phyloP scores from a whole-genome alignment of 2,113 vertebrate species.

The Scopus umbretta region DNA sequence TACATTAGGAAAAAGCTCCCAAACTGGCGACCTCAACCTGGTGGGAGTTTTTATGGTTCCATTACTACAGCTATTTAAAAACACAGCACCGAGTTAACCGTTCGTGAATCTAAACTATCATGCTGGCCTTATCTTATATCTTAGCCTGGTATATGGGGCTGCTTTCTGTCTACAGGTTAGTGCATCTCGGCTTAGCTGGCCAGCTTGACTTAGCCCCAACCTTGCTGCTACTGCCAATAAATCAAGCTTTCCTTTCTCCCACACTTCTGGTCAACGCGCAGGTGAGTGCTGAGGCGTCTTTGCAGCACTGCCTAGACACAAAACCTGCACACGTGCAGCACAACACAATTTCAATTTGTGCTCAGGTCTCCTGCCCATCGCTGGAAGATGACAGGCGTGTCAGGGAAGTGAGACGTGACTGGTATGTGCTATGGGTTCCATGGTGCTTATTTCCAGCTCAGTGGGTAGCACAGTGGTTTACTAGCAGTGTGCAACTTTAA shows the following conservation, averaged over 20 bases:
- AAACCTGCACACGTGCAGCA: neutral
- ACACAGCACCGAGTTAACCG: neutral
- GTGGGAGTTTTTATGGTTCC: slow-evolving; percentile 13
- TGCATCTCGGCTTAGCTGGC: neutral
- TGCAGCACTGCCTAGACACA: neutral
- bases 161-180: neutral
- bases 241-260: neutral
- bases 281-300: neutral
- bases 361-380: neutral
- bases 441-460: neutral
- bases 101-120: neutral
- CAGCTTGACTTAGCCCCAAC: too few relatives aligned
- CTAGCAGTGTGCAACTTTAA: neutral
- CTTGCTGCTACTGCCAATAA: neutral
- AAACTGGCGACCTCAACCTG: neutral
- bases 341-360: neutral
- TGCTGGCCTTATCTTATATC: neutral
- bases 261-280: neutral
- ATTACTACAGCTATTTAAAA: neutral
- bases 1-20: neutral
- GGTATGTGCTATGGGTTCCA: neutral
- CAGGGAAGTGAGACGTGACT: neutral
- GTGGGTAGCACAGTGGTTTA: neutral
- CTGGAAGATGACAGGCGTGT: neutral
- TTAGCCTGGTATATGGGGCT: neutral